Base-by-base conservation (phyloP, 2,113 vertebrate genomes). In the Steatornis caripensis region DNA sequence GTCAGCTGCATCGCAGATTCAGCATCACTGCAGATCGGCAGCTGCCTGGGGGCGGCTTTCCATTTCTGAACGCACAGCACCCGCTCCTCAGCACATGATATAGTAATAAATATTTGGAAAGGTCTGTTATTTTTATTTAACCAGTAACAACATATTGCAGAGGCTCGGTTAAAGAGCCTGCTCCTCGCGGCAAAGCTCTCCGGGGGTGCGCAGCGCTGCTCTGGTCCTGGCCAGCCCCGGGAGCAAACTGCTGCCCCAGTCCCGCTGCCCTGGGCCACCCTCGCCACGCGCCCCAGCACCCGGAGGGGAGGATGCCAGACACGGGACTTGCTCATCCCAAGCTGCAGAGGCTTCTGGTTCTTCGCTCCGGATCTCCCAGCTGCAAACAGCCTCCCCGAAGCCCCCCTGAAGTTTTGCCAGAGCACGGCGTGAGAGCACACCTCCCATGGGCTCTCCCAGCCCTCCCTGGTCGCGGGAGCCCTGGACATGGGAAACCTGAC, bases 101-200 rank as follows among this genome's bases (percentile, higher is more conserved):
- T 3, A 70, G 68, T 58, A 74, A 96, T 75, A 92, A 92, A 92
- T 95, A 92, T 96, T 96, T 96, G 93, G 91, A 91, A 95, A 87
- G 94, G 48, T 90, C 75, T 87, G 78, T 87, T 94, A 68, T 93
- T 97, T 92, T 87, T 71, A 61, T 29, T 87, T 39, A 89, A 96
- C 82, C 91, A 95, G 64, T 19, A 93, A 65, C 60, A 89, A 57
- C 95, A 65, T 18, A 6, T 17, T 10, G 76, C 89, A 64, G 76
- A 30, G 61, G 54, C 86, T 90, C 6, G 21, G 55, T 46, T 57
- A 29, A 43, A 8, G 80, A 88, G 36, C 66, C 55, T 37, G 83
- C 76, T 89, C 86, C 85, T 53, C 1, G 2, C 83, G 15, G n/a
- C 3, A 0, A 36, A 79, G 70, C 41, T 53, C 30, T 18, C 41